Conservation (phyloP, 2,888 invertebrate species). For the Plebejus argus region DNA sequence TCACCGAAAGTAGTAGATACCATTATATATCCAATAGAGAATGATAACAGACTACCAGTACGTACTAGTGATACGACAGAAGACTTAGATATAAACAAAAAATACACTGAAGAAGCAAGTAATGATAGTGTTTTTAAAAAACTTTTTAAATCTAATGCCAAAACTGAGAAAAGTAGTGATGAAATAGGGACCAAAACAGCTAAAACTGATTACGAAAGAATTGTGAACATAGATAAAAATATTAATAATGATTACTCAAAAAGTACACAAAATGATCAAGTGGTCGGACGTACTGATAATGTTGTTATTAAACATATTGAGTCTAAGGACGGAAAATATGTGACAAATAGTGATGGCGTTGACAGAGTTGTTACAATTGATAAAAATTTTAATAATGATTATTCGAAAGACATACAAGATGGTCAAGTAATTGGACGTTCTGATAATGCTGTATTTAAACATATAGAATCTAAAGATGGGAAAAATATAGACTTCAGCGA, state of each 20-base stretch:
- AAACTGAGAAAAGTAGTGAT: background rate
- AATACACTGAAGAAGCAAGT: background rate
- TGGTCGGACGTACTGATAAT: background rate
- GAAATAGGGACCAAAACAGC: background rate
- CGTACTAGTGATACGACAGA: background rate
- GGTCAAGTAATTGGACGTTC: background rate
- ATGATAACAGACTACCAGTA: background rate
- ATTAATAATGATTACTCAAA: background rate
- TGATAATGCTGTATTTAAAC: conserved; percentile 21
- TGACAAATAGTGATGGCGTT: conserved; percentile 29
- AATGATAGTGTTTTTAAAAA: background rate
- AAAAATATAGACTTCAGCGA: conserved; percentile 22
- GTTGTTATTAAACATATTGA: conserved; percentile 26
- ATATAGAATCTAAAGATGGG: conserved; percentile 22
- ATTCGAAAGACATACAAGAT: background rate
- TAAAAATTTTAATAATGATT: background rate
- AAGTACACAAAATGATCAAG: background rate
- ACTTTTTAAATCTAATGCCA: background rate
- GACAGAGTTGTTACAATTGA: conserved; percentile 22
- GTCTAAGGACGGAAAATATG: conserved; percentile 10
- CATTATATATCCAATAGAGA: background rate
- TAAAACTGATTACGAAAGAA: background rate
- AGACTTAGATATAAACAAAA: background rate
- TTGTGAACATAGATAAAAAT: background rate
- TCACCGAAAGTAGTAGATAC: background rate